These are phyloP conservation scores for Catalaphyllia jardinei DNA, from an alignment of 64 coral and sea anemone genomes.

Conservation along the genomic window DNA sequence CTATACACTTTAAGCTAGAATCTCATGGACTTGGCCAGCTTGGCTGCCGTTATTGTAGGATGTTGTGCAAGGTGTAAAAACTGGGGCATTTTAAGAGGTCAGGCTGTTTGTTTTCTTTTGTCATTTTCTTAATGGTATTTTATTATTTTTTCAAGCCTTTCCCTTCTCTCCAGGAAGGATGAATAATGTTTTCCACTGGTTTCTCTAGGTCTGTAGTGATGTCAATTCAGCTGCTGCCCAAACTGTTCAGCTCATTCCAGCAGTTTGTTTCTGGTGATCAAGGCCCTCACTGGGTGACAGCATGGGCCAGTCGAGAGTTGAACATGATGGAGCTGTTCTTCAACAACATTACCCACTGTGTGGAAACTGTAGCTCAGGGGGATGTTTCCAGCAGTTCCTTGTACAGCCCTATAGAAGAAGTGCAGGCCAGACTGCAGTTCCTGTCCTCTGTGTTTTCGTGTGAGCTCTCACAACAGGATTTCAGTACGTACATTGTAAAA, in stretches of 20 bases:
- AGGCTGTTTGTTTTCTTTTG: no score
- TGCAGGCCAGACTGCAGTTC: conserved; percentile 92
- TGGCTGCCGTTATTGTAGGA: no score
- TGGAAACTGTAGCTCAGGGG: conserved; percentile 29
- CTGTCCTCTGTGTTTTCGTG: conserved; percentile 94
- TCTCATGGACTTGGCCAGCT: no score
- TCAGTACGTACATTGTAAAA: conserved; percentile 62
- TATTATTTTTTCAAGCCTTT: background rate
- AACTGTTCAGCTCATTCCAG: conserved; percentile 94
- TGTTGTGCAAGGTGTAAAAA: no score
- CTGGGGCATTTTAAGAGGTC: no score
- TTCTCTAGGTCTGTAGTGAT: conserved; percentile 84
- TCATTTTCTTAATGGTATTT: background rate
- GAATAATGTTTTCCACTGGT: background rate
- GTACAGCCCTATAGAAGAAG: conserved; percentile 88
- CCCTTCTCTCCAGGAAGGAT: no score
- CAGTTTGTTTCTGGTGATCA: conserved; percentile 78
- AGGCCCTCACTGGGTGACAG: conserved; percentile 85
- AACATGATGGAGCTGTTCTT: conserved; percentile 95
- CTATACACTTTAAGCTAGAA: no score
- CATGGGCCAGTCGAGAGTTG: conserved; percentile 84
- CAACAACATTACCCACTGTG: conserved; percentile 70
- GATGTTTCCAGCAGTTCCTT: conserved; percentile 16
- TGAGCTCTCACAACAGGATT: conserved; percentile 88
- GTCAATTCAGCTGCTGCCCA: conserved; percentile 92